phyloP scores from a whole-genome alignment of 92 coral and sea anemone genomes.

The Porites divaricata region DNA sequence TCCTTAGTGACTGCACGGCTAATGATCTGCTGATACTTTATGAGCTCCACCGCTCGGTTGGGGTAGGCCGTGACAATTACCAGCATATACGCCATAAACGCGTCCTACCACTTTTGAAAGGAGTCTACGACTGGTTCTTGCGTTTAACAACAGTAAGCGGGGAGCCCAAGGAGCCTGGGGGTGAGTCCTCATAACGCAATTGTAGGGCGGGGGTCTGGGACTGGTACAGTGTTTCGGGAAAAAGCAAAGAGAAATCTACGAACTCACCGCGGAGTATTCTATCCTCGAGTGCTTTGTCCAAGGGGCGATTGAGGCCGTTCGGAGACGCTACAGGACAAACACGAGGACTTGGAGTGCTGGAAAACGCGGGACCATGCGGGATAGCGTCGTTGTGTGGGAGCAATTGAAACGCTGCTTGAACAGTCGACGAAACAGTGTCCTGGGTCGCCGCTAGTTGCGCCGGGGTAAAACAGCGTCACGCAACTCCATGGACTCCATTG shows the following conservation, averaged over 20 bases:
- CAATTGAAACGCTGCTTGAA: neutral
- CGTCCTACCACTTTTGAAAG: conserved; percentile 29
- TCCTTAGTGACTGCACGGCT: conserved; percentile 9
- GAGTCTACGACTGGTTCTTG: conserved; percentile 6
- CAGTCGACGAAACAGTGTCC: neutral
- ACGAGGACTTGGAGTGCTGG: too few relatives aligned
- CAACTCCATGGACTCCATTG: too few relatives aligned
- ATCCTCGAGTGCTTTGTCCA: neutral
- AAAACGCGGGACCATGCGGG: too few relatives aligned
- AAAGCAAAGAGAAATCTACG: neutral
- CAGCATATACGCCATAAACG: conserved; percentile 18
- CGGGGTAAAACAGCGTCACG: too few relatives aligned
- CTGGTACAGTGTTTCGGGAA: neutral
- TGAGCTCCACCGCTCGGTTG: neutral
- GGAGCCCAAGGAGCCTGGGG: too few relatives aligned
- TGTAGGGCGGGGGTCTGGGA: conserved; percentile 16
- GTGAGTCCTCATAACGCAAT: neutral
- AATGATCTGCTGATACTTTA: conserved; percentile 26
- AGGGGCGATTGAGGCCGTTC: neutral
- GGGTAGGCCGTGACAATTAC: conserved; percentile 16
- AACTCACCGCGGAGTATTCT: conserved; percentile 15
- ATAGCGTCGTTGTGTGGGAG: too few relatives aligned
- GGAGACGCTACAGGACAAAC: neutral
- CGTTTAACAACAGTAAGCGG: neutral
- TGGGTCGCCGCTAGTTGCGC: neutral